phyloP scores from a whole-genome alignment of 2,113 vertebrate genomes.

The Bufo bufo region DNA sequence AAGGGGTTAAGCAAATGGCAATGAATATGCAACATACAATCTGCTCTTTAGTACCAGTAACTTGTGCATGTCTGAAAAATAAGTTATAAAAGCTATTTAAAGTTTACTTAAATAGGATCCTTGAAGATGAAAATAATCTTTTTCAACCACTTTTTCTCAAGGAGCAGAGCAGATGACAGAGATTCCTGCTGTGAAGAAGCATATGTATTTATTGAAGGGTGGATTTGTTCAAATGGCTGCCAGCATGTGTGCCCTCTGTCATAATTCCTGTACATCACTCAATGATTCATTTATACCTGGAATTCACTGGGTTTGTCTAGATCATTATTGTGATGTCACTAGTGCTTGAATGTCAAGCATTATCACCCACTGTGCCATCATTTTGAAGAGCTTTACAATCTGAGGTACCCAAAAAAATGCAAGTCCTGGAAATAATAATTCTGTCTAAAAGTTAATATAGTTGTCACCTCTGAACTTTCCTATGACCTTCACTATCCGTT shows the following conservation, averaged over 20 bases:
- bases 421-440: background rate
- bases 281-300: background rate
- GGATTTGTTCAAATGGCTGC: conserved; percentile 31
- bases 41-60: background rate
- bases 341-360: background rate
- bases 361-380: background rate
- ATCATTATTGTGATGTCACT: background rate
- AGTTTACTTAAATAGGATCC: background rate
- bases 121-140: conserved; percentile 38
- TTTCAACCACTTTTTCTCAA: conserved; percentile 21
- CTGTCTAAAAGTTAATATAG: too few relatives aligned
- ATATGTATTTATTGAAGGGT: conserved; percentile 45
- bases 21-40: background rate
- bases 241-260: conserved; percentile 16
- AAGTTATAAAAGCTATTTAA: conserved; percentile 14
- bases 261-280: background rate
- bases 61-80: background rate
- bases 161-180: conserved; percentile 25
- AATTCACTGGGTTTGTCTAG: background rate
- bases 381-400: conserved; percentile 3
- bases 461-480: too few relatives aligned
- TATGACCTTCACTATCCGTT: too few relatives aligned
- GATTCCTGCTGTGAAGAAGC: conserved; percentile 25
- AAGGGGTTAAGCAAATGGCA: background rate
- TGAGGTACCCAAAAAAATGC: background rate